A percentile compares a stretch with the other conserved stretches of the same genome.
Conservation (phyloP, 30 jellyfish, hydroid and myxozoan genomes). For the Pelagia noctiluca region DNA sequence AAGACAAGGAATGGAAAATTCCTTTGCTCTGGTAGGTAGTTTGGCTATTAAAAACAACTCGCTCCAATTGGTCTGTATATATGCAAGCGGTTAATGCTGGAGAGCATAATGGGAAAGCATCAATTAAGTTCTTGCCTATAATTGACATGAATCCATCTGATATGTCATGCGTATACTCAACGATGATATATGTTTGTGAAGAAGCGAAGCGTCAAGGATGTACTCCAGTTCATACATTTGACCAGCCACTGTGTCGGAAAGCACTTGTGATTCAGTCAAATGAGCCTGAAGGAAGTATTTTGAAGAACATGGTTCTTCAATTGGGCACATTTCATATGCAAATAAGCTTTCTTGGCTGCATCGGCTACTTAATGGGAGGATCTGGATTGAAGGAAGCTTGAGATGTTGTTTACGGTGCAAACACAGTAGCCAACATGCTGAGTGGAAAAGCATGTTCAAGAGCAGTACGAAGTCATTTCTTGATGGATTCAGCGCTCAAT, state of each 20-base stretch:
- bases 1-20: not conserved
- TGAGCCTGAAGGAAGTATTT: constrained; percentile 13
- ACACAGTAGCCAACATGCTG: constrained; percentile 58
- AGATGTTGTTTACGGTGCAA: constrained; percentile 48
- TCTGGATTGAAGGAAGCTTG: constrained; percentile 29
- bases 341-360: constrained; percentile 65
- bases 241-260: constrained; percentile 68
- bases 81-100: constrained; percentile 41
- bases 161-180: constrained; percentile 37
- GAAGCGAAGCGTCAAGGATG: constrained; percentile 3
- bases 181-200: constrained; percentile 9
- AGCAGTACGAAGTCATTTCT: constrained; percentile 65
- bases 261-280: not conserved
- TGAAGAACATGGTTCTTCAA: not conserved
- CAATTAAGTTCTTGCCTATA: constrained; percentile 37
- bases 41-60: not conserved
- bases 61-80: constrained; percentile 58
- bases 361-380: constrained; percentile 54
- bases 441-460: constrained; percentile 53
- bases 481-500: constrained; percentile 13
- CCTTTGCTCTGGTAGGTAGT: constrained; percentile 8
- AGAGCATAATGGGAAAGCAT: constrained; percentile 36
- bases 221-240: constrained; percentile 45
- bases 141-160: constrained; percentile 32
- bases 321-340: constrained; percentile 15